Base-by-base conservation (phyloP, 2,888 invertebrate genomes). In the Lamellibrachia columna region DNA sequence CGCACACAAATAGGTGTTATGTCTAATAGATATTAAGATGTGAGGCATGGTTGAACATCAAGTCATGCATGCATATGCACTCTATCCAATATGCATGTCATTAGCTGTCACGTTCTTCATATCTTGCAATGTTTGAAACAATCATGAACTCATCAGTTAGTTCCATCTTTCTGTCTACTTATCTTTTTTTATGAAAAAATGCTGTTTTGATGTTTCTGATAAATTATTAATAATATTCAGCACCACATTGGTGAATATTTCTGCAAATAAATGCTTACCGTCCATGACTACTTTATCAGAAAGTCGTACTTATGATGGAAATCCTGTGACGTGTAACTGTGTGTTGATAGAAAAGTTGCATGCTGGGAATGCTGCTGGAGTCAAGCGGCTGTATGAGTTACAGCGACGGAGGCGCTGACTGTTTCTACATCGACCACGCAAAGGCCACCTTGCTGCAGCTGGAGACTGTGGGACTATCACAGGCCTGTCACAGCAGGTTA, bases 371-470 rank as follows among this genome's bases (percentile, higher is more conserved):
- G 60, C 92, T 96, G 90, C 93, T 96, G 55, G 96, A 96, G 94
- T 95, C 95, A 53, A 96, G 96, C 52, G 96, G 96, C 8, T 96
- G 96, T 93, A 94, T 96, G 28, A 93, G 94, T 11, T 93, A 93
- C 92, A 95, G 94, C 7, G 94, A 94, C 90, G 96, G 95, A 6
- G 93, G 94, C 60, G 95, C 95, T 0, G 98, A 98, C 93, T 97
- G 98, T 0, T 98, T 98, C 96, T 98, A 98, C 95, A 98, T 99
- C 0, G 98, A 98, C 96, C 98, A 99, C 96, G 98, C 98, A 92
- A 98, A 98, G 96, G 98, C 98, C 94, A 98, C 98, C 2, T 96
- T 99, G 40, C 94, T 95, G 53, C 96, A 96, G 94, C 94, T 96
- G 75, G 95, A 95, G 93, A 95, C 95, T 94, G 94, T 95, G 7